These are phyloP conservation scores for Hyperoplus lanceolatus DNA, from an alignment of 2,797 vertebrate genomes.

Conservation along the genomic window DNA sequence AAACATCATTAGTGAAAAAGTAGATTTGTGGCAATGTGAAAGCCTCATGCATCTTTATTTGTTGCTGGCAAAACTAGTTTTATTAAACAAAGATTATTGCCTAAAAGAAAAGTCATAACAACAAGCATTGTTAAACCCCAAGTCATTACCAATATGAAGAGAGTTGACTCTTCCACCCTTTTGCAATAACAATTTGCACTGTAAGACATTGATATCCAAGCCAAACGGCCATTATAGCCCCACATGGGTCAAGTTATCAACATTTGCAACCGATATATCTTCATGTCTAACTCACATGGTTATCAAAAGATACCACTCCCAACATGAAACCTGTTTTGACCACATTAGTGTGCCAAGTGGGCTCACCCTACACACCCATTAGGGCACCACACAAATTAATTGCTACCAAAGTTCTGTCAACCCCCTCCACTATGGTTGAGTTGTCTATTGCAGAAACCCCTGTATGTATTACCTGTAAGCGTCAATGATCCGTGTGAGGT, in stretches of 20 bases:
- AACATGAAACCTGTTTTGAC: background rate
- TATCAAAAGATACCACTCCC: background rate
- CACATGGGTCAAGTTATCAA: background rate
- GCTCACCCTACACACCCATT: background rate
- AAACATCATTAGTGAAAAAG: background rate
- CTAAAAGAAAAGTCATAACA: background rate
- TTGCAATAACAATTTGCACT: background rate
- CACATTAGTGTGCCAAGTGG: background rate
- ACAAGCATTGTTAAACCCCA: background rate
- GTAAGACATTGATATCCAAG: background rate
- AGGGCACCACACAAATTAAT: background rate
- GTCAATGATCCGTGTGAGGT: slow-evolving; percentile 74
- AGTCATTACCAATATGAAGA: background rate
- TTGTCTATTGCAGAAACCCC: background rate
- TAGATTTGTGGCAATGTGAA: background rate
- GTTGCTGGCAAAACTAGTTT: background rate
- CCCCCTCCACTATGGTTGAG: background rate
- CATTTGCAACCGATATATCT: background rate
- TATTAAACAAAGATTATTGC: background rate
- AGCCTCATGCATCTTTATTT: background rate
- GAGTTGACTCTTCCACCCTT: background rate
- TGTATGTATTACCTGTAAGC: slow-evolving; percentile 71
- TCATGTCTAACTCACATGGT: background rate
- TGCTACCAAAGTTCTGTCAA: background rate
- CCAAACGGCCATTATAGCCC: background rate